These are phyloP conservation scores for Anagrus nilaparvatae DNA, from an alignment of 1,140 invertebrate genomes.

Conservation along the genomic window DNA sequence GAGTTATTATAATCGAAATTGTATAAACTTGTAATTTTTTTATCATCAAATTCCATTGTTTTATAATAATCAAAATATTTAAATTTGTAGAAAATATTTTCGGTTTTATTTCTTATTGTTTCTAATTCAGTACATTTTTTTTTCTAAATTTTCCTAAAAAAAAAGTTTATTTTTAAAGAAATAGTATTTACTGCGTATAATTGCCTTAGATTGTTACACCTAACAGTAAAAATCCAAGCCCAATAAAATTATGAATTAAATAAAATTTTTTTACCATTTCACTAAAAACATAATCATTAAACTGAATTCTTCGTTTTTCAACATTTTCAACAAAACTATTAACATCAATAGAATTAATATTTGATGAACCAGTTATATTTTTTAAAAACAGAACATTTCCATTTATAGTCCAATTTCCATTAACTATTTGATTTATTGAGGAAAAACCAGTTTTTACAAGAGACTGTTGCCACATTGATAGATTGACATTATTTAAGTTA, in stretches of 20 bases:
- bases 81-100: slow-evolving; percentile 37
- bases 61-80: slow-evolving; percentile 38
- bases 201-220: too few species aligned
- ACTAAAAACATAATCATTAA: slow-evolving; percentile 17
- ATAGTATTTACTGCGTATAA: too few species aligned
- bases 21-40: slow-evolving; percentile 27
- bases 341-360: slow-evolving; percentile 28
- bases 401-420: slow-evolving; percentile 28
- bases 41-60: slow-evolving; percentile 25
- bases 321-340: slow-evolving; percentile 17
- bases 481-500: slow-evolving; percentile 27
- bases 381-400: slow-evolving; percentile 29
- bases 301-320: slow-evolving; percentile 19
- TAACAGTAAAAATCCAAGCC: too few species aligned
- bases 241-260: too few species aligned
- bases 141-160: slow-evolving; percentile 26
- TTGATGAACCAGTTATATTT: slow-evolving; percentile 22
- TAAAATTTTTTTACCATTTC: slow-evolving; percentile 22
- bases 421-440: slow-evolving; percentile 24
- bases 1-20: slow-evolving; percentile 25
- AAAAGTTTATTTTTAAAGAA: slow-evolving; percentile 5
- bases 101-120: slow-evolving; percentile 18
- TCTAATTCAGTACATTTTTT: slow-evolving; percentile 28
- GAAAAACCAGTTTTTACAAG: slow-evolving; percentile 19
- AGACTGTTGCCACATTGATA: slow-evolving; percentile 26